Conservation (phyloP, 2,113 vertebrate species). For the Antechinus flavipes region DNA sequence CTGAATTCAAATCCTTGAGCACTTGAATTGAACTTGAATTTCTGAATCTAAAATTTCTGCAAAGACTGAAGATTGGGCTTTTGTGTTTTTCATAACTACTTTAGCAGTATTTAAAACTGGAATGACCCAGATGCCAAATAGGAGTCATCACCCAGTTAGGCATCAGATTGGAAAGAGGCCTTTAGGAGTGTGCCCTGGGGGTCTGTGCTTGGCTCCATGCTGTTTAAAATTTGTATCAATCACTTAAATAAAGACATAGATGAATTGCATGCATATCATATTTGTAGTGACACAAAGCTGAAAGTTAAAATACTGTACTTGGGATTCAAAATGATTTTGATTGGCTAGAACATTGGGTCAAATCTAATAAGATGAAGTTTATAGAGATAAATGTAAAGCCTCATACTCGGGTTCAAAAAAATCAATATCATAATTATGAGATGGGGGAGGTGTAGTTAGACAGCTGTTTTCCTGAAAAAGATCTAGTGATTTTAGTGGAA, state of each 20-base stretch:
- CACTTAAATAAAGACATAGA: conserved; percentile 1
- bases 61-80: not conserved
- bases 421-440: not conserved
- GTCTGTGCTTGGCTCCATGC: not conserved
- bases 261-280: not conserved
- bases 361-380: conserved; percentile 1
- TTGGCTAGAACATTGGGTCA: not conserved
- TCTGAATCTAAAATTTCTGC: not conserved
- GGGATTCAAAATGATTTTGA: not conserved
- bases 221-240: not conserved
- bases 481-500: not conserved
- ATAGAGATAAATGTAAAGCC: not conserved
- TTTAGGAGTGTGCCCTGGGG: not conserved
- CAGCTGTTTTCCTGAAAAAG: not conserved
- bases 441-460: not conserved
- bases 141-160: not conserved
- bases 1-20: not conserved
- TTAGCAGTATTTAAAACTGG: not conserved
- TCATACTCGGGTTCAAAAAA: not conserved
- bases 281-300: not conserved
- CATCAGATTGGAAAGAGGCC: not conserved
- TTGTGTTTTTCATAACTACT: not conserved
- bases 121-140: not conserved
- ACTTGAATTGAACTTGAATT: not conserved
- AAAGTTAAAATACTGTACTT: not conserved